These are phyloP conservation scores for Hetaerina titia DNA, from an alignment of 2,888 invertebrate species.

Conservation along the genomic window DNA sequence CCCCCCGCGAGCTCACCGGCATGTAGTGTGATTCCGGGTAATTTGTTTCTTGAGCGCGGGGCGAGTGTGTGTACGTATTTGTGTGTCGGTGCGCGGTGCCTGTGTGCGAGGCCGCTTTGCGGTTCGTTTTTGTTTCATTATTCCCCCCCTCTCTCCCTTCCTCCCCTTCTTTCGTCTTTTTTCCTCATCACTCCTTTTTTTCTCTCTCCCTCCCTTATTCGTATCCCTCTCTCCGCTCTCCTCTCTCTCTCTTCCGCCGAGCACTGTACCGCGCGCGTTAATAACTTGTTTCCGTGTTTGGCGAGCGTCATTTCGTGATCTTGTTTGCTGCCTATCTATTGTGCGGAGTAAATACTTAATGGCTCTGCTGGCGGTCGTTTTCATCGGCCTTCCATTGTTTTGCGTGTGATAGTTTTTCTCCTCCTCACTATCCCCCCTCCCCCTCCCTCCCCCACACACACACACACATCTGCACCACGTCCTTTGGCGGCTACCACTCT, in stretches of 20 bases:
- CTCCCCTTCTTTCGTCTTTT: neutral
- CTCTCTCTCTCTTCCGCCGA: neutral
- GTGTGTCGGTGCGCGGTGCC: neutral
- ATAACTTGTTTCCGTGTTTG: constrained; percentile 59
- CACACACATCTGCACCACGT: neutral
- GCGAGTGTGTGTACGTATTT: neutral
- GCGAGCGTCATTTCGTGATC: constrained; percentile 59
- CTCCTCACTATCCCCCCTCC: neutral
- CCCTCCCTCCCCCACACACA: neutral
- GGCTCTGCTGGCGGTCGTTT: constrained; percentile 27
- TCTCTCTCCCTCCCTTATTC: neutral
- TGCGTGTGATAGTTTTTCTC: neutral
- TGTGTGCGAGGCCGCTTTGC: neutral
- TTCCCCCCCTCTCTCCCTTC: neutral
- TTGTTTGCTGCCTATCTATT: constrained; percentile 50
- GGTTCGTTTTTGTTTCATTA: constrained; percentile 15
- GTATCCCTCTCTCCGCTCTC: neutral
- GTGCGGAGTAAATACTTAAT: constrained; percentile 64
- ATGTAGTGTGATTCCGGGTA: constrained; percentile 59
- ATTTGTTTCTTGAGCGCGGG: constrained; percentile 47
- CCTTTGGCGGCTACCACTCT: neutral
- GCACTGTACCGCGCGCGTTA: constrained; percentile 40
- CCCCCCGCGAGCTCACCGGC: neutral
- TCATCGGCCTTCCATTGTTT: constrained; percentile 59
- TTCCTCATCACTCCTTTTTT: neutral